phyloP scores from a whole-genome alignment of 2,888 invertebrate species.

The Teleiodes luculella region DNA sequence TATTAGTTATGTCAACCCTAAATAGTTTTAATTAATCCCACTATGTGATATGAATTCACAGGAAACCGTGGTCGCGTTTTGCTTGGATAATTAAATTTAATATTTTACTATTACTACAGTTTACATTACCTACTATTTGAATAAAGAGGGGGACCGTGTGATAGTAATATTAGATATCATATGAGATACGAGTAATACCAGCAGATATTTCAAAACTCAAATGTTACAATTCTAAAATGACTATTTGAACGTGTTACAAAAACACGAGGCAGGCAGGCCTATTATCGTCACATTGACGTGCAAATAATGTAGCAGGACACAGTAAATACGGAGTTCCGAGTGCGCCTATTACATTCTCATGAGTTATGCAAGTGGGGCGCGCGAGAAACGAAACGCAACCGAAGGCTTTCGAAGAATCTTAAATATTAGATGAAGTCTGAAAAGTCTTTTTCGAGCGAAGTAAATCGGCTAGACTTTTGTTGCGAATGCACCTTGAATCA shows the following conservation, averaged over 20 bases:
- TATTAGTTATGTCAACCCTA: constrained; percentile 15
- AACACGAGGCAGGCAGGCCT: constrained; percentile 30
- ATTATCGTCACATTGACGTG: constrained; percentile 50
- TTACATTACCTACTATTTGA: neutral
- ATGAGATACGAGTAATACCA: too few species aligned
- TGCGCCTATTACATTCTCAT: constrained; percentile 70
- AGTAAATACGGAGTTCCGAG: constrained; percentile 56
- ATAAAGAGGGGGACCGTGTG: neutral
- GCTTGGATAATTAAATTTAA: constrained; percentile 9
- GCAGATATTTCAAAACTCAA: too few species aligned
- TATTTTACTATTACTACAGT: too few species aligned
- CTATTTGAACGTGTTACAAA: neutral
- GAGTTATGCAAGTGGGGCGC: constrained; percentile 63
- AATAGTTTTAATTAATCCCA: constrained; percentile 16
- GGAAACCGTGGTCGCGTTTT: neutral
- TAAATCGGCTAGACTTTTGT: constrained; percentile 60
- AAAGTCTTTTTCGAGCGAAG: constrained; percentile 37
- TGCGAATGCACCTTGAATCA: constrained; percentile 55
- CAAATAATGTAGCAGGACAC: constrained; percentile 48
- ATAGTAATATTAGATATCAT: neutral
- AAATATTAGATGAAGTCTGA: constrained; percentile 72
- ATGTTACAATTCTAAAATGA: neutral
- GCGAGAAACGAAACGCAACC: constrained; percentile 60
- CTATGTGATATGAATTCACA: constrained; percentile 14
- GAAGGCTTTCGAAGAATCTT: constrained; percentile 39